Evolutionary conservation across 1,140 invertebrate genomes (phyloP), one percentile per base, ranked within the genome.

Genomic region (Penaeus vannamei): DNA sequence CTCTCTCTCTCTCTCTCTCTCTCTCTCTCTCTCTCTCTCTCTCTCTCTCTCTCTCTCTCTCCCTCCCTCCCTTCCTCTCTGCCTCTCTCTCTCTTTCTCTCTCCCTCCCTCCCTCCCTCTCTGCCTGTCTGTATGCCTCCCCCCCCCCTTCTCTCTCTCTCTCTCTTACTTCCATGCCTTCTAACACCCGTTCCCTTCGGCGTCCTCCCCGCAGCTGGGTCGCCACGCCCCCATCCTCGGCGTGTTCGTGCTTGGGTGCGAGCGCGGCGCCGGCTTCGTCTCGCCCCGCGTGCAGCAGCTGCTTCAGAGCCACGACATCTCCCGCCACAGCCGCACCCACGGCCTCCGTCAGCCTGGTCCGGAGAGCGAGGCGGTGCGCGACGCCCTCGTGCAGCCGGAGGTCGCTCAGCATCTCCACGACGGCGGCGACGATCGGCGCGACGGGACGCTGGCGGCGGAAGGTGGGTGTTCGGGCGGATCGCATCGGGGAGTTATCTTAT

Each of bases 251-350:
- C 72, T 89, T 8, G 87, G 82, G 20, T 89, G 87, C 79, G 82
- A 84, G 36, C 66, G 87, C 12, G 87, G 87, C 60, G 29, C 36
- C 26, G 87, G 87, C 60, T 84, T 79, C 87, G 42, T 85, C 82
- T 60, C 59, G 2, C 87, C 83, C 5, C 61, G 87, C 20, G 36
- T 89, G 26, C 87, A 89, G 23, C 87, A 89, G 36, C 87, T 84
- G 36, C 87, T 89, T 2, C 87, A 89, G 82, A 72, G 82, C 8
- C 87, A 85, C 59, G 87, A 89, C 61, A 84, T 89, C 36, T 77
- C 81, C 69, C n/a, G 69, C 72, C 82, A 62, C 62, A 66, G 76
- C 83, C 42, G 12, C 29, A 23, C 29, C 29, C 81, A 84, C 42
- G 8, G 61, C 32, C 59, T 26, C 72, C 76, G 64, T 53, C 61